Percentiles rank a stretch among this genome's conserved stretches.
These are phyloP conservation scores for Spilogale gracilis DNA, from an alignment of 2,113 vertebrate genomes.

Conservation along the genomic window DNA sequence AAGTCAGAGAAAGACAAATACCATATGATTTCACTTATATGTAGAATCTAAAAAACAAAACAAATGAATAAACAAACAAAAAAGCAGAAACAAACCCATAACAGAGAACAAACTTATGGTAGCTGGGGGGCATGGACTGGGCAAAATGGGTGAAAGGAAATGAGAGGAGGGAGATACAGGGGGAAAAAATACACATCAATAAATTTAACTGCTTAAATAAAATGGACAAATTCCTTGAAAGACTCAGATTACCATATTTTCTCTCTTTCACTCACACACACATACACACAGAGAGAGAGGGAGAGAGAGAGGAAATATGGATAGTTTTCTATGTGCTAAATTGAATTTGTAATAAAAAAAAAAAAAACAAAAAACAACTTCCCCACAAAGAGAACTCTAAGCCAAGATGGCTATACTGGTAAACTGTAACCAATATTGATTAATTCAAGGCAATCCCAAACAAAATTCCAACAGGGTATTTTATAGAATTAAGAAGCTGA, in stretches of 20 bases:
- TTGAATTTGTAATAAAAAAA: not conserved
- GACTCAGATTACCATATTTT: not conserved
- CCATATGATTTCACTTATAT: not conserved
- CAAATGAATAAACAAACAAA: not conserved
- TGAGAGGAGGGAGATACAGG: not conserved
- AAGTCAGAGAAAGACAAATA: not conserved
- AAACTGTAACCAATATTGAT: not conserved
- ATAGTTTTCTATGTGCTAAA: not conserved
- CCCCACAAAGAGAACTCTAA: not conserved
- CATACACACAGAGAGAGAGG: not conserved
- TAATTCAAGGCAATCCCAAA: not conserved
- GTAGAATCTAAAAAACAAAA: not conserved
- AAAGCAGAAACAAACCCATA: not conserved
- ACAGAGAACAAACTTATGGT: not conserved
- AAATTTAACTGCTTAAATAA: not conserved
- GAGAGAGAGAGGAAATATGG: not conserved
- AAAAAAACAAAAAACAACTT: not conserved
- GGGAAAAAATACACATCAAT: not conserved
- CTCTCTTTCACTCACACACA: not conserved
- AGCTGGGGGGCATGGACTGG: not conserved
- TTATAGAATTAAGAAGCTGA: not conserved
- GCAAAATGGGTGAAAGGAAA: not conserved
- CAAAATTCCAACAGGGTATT: not conserved
- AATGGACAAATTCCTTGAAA: not conserved
- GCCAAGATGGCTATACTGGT: not conserved